Evolutionary conservation across 2,888 invertebrate species (phyloP), one percentile per base, ranked within the genome.

Genomic region (Drosophila glabriapex): DNA sequence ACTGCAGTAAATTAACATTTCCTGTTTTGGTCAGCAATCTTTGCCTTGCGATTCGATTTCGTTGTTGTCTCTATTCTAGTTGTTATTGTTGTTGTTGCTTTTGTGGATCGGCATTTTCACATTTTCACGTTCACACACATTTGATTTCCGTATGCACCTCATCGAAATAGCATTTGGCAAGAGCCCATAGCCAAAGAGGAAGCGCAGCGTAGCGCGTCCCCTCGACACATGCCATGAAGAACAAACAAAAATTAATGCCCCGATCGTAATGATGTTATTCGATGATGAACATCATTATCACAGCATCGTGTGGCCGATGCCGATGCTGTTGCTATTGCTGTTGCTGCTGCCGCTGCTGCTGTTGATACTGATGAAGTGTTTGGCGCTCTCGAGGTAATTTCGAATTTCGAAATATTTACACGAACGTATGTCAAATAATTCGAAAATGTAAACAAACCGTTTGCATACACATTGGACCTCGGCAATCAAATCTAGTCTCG

Each of bases 81-180:
- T 65, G 56, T 70, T 73, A 49, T 69, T 59, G 10, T 43, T 73
- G 41, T 50, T 35, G 4, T 35, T 33, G 43, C 3, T 3, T 43
- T 61, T 67, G 56, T 39, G 28, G 12, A 3, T 37, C 41, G 25
- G 33, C 16, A 58, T 66, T 58, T 78, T 64, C 49, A 12, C 37
- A 77, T 67, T 52, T 80, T 73, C 64, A 69, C 77, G 72, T 73
- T 78, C 54, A 68, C 61, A 73, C 69, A 73, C 69, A 74, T 73
- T 77, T 78, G 67, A 90, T 87, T 87, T 90, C 87, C 87, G 87
- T 83, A 73, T 87, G 87, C 84, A 89, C 35, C 76, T 65, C 73
- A 72, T 88, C 83, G 77, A 90, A 90, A 90, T 85, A 85, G 89
- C 77, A 79, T 76, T 85, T 85, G 90, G 85, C 85, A 85, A 67